These are phyloP conservation scores for Campoplex nolae DNA, from an alignment of 2,888 invertebrate species.

Conservation along the genomic window DNA sequence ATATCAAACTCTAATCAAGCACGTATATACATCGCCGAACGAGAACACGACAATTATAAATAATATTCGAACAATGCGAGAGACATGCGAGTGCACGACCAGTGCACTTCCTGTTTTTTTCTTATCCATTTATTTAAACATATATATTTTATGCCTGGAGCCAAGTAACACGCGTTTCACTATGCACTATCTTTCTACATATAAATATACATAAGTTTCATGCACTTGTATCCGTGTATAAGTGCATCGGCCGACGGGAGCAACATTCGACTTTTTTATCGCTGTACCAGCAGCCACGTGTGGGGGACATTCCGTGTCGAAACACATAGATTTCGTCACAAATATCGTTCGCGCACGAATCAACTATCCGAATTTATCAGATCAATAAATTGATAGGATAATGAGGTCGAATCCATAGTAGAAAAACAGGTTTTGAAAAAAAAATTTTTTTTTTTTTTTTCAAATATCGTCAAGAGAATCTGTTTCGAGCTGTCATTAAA, in stretches of 20 bases:
- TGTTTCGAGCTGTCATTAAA: background rate
- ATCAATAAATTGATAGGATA: background rate
- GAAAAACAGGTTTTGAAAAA: background rate
- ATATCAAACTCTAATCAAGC: background rate
- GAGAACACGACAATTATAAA: constrained; percentile 8
- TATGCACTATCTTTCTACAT: constrained; percentile 2
- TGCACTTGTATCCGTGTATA: constrained; percentile 27
- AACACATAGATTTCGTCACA: background rate
- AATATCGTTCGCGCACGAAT: background rate
- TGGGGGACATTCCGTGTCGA: constrained; percentile 2
- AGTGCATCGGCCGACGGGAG: constrained; percentile 58
- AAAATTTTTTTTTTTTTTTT: background rate
- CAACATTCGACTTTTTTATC: constrained; percentile 49
- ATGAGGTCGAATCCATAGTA: background rate
- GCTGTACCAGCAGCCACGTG: constrained; percentile 32
- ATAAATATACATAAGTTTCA: background rate
- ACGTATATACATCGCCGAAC: background rate
- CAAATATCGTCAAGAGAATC: background rate
- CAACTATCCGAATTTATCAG: background rate
- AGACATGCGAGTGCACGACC: background rate
- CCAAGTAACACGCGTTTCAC: background rate
- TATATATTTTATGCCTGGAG: background rate
- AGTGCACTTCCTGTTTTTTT: background rate
- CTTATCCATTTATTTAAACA: too few species aligned
- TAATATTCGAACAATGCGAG: constrained; percentile 9